phyloP scores from a whole-genome alignment of 2,113 vertebrate genomes.

The Prinia subflava region DNA sequence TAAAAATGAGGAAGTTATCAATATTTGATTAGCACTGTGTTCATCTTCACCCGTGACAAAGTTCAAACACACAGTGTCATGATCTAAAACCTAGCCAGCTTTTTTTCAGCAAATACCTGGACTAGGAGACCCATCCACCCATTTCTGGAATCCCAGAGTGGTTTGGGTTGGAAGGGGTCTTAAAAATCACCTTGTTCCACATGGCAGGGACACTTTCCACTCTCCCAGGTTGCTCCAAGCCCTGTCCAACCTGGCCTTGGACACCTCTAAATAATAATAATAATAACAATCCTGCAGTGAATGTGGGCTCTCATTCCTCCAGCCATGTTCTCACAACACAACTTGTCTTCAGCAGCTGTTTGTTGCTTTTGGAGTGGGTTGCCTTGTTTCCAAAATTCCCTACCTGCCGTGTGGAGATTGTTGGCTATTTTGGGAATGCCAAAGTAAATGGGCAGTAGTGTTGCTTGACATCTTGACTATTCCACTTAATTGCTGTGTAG shows the following conservation, averaged over 20 bases:
- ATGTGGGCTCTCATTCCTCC: background rate
- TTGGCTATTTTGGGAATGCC: background rate
- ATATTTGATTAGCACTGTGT: background rate
- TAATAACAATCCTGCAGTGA: background rate
- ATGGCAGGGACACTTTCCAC: background rate
- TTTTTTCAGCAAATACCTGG: background rate
- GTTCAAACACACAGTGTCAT: background rate
- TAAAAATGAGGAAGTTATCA: background rate
- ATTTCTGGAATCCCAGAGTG: background rate
- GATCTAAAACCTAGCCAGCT: background rate
- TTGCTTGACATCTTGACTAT: constrained; percentile 32
- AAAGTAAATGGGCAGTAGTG: constrained; percentile 21
- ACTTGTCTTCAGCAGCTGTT: background rate
- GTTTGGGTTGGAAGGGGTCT: background rate
- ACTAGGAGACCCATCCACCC: background rate
- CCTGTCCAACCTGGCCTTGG: background rate
- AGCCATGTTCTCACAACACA: background rate
- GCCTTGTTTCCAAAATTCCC: background rate
- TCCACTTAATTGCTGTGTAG: constrained; percentile 29
- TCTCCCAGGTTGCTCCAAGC: background rate
- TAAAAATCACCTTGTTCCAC: background rate
- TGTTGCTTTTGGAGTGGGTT: constrained; percentile 2
- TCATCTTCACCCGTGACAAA: background rate
- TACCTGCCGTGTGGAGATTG: background rate
- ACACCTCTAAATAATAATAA: background rate